Evolutionary conservation across 1,140 invertebrate genomes (phyloP), one percentile per base, ranked within the genome.

Genomic region (Arctopsyche grandis): DNA sequence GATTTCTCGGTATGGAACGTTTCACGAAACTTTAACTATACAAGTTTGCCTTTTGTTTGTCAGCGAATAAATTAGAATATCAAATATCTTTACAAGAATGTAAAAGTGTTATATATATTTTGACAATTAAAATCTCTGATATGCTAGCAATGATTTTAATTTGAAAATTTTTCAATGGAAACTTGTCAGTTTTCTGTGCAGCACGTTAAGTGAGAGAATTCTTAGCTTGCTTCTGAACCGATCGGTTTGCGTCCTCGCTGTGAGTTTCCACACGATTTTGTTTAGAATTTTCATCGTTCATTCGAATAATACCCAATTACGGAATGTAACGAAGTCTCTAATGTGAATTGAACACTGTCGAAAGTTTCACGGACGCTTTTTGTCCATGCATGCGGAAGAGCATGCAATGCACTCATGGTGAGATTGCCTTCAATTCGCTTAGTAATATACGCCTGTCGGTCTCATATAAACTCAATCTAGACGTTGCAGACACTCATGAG

Each of bases 1-100:
- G 44, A 52, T 75, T 75, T 63, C 58, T 38, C 56, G 26, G 56
- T 77, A 77, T 77, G 69, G 69, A 77, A 77, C 22, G 75, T 77
- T 21, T 77, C 60, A 5, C 16, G 1, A 44, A 76, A 76, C 52
- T 76, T 76, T 60, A 56, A 76, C 60, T 76, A 63, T n/a, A 76
- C 38, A 76, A 63, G 52, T 63, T 63, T 60, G 24, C 75, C 48
- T 38, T 21, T 38, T 7, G 58, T 16, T 76, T 56, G 75, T 75
- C 48, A 75, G 56, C 48, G 38, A 48, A 75, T 75, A 75, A 52
- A 75, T 75, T 75, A 75, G 12, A 38, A 75, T 43, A 19, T 9
- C 43, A 24, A 9, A 38, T 38, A 38, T 38, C 7, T 38, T 1
- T 38, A 38, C 29, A 38, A 1, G n/a, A n/a, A n/a, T n/a, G n/a